A percentile compares a stretch with the other conserved stretches of the same genome.
Evolutionary conservation across 1,140 invertebrate species (phyloP).

Genomic region (Dendroctonus valens): DNA sequence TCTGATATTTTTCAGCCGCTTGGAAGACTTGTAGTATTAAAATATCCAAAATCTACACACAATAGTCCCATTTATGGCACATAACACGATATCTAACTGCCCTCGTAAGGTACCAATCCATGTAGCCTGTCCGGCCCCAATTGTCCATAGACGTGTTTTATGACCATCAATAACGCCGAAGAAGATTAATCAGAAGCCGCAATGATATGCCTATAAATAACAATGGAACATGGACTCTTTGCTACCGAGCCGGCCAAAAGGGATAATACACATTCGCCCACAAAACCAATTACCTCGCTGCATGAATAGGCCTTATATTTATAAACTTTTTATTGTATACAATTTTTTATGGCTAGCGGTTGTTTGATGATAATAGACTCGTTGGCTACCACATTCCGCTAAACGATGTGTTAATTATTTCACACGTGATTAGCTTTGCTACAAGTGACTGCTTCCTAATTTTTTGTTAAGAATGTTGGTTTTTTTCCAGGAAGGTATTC

Average conservation of each 20-base stretch:
- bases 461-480: too few species aligned
- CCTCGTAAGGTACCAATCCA: too few species aligned
- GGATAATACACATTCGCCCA: conserved; percentile 33
- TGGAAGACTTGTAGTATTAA: too few species aligned
- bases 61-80: too few species aligned
- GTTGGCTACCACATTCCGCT: neutral
- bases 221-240: conserved; percentile 28
- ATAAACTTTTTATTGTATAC: conserved; percentile 23
- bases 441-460: too few species aligned
- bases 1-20: too few species aligned
- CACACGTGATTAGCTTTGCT: too few species aligned
- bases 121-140: too few species aligned
- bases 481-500: too few species aligned
- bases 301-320: conserved; percentile 29
- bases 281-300: conserved; percentile 31
- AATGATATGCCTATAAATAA: conserved; percentile 35
- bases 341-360: conserved; percentile 19
- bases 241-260: conserved; percentile 28
- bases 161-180: conserved; percentile 30
- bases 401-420: neutral
- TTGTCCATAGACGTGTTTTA: conserved; percentile 15
- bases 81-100: too few species aligned
- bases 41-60: too few species aligned
- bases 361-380: conserved; percentile 11
- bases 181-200: conserved; percentile 34